phyloP scores from a whole-genome alignment of 2,888 invertebrate species.

The Melieria crassipennis region DNA sequence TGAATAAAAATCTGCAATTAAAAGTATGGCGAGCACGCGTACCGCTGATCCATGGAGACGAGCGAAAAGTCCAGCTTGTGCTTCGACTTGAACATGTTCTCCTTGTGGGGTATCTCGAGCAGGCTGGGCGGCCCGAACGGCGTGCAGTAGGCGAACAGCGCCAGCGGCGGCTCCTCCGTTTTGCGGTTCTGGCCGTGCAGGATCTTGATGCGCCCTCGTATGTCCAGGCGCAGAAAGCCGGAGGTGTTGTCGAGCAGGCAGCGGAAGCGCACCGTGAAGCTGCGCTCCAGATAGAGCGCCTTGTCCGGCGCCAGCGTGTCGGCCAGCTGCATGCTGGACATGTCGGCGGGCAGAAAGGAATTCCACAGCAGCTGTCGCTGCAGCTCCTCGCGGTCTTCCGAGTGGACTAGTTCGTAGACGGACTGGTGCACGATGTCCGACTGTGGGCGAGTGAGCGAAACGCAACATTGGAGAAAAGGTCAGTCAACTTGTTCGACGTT shows the following conservation, averaged over 20 bases:
- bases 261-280: conserved; percentile 98
- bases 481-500: background rate
- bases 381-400: conserved; percentile 97
- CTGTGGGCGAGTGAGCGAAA: conserved; percentile 70
- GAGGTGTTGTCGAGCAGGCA: conserved; percentile 99
- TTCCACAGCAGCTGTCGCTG: conserved; percentile 96
- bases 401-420: conserved; percentile 98
- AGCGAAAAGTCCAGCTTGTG: conserved; percentile 97
- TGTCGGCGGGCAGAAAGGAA: conserved; percentile 80
- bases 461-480: background rate
- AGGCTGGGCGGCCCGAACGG: conserved; percentile 98
- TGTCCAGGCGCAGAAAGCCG: conserved; percentile 97
- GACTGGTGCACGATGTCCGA: conserved; percentile 99
- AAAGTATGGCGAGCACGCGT: conserved; percentile 30
- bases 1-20: conserved; percentile 20
- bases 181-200: conserved; percentile 96
- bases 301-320: conserved; percentile 91
- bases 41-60: conserved; percentile 97
- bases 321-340: conserved; percentile 77
- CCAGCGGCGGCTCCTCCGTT: conserved; percentile 92
- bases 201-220: conserved; percentile 94
- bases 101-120: conserved; percentile 96
- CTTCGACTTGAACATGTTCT: conserved; percentile 99
- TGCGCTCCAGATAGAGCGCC: conserved; percentile 89
- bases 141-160: conserved; percentile 96